A percentile compares a stretch with the other conserved stretches of the same genome.
Evolutionary conservation across 1,140 invertebrate genomes (phyloP).

Genomic region (Drosophila sturtevanti): DNA sequence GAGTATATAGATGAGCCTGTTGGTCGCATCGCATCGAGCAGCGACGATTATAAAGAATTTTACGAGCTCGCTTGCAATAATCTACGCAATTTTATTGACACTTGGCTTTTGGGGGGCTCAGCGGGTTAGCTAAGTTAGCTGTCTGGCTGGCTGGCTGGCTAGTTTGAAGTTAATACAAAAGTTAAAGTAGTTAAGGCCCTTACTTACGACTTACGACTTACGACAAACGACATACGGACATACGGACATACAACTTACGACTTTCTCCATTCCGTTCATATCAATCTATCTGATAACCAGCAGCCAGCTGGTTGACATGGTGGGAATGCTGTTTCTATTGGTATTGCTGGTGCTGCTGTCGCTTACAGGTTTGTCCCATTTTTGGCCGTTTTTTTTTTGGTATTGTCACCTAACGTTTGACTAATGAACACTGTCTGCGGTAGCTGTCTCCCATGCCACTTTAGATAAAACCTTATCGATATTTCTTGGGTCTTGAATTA

Average conservation of each 20-base stretch:
- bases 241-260: neutral
- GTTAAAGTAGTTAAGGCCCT: slow-evolving; percentile 6
- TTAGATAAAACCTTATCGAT: slow-evolving; percentile 58
- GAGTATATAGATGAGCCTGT: slow-evolving; percentile 32
- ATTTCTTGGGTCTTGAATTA: slow-evolving; percentile 42
- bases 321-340: slow-evolving; percentile 45
- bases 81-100: slow-evolving; percentile 81
- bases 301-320: slow-evolving; percentile 45
- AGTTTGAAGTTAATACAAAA: slow-evolving; percentile 7
- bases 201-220: neutral
- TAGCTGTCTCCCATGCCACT: slow-evolving; percentile 56
- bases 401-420: slow-evolving; percentile 77
- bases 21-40: slow-evolving; percentile 11
- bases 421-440: slow-evolving; percentile 69
- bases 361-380: slow-evolving; percentile 52
- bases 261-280: slow-evolving; percentile 38
- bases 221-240: slow-evolving; percentile 1
- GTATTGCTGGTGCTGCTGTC: neutral
- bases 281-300: slow-evolving; percentile 27
- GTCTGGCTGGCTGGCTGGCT: no score
- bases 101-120: slow-evolving; percentile 64
- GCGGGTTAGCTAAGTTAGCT: slow-evolving; percentile 52
- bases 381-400: slow-evolving; percentile 34
- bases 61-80: slow-evolving; percentile 76
- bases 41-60: slow-evolving; percentile 74